Conservation (phyloP, 2,113 vertebrate genomes). For the Apodemus speciosus region DNA sequence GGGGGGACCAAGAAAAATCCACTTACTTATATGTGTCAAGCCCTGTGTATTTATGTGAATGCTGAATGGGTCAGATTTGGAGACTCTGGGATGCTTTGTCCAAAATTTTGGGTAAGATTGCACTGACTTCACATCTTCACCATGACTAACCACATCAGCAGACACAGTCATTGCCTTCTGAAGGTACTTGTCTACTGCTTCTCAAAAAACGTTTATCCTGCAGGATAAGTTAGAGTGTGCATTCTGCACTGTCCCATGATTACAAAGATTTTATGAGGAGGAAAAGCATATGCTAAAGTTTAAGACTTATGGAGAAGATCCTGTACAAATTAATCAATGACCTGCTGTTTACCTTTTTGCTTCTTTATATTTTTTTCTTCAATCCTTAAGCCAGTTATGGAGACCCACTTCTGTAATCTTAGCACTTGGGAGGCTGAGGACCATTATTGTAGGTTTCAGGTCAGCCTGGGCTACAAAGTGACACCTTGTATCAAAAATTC, state of each 20-base stretch:
- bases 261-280: background rate
- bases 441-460: background rate
- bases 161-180: too few species aligned
- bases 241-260: background rate
- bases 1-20: background rate
- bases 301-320: background rate
- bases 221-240: background rate
- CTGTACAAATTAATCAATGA: background rate
- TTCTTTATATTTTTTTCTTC: background rate
- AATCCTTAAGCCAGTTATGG: background rate
- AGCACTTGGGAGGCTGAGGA: background rate
- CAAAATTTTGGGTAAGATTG: background rate
- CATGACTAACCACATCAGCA: background rate
- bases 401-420: background rate
- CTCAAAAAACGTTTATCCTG: background rate
- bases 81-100: background rate
- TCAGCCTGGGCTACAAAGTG: background rate
- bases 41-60: background rate
- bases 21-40: background rate
- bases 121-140: accelerated
- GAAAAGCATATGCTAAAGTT: background rate
- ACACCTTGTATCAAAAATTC: background rate
- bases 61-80: background rate
- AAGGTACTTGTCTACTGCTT: background rate
- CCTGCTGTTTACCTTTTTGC: background rate